Evolutionary conservation across 2,113 vertebrate species (phyloP).

Genomic region (Entosphenus tridentatus): DNA sequence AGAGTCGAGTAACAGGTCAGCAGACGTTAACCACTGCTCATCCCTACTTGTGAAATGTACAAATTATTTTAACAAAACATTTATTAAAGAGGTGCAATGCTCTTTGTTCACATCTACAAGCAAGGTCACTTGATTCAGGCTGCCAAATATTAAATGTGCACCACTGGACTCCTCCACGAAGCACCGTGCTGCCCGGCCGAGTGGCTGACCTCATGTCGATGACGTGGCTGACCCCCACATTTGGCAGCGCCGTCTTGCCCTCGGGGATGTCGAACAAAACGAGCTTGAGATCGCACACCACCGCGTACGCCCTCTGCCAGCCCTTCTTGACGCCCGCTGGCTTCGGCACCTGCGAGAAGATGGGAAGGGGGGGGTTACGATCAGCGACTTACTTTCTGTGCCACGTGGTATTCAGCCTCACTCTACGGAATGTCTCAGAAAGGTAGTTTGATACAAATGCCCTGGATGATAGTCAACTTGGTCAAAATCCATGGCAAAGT

Average conservation of each 20-base stretch:
- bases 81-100: background rate
- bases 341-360: conserved; percentile 51
- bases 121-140: no score
- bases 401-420: no score
- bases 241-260: conserved; percentile 60
- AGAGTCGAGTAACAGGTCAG: no score
- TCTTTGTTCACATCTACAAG: background rate
- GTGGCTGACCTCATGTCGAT: conserved; percentile 79
- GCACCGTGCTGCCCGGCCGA: no score
- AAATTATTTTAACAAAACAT: background rate
- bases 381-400: no score
- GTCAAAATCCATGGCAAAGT: no score
- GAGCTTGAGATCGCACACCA: conserved; percentile 91
- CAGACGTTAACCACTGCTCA: background rate
- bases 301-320: conserved; percentile 72
- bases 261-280: conserved; percentile 84
- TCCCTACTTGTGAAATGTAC: background rate
- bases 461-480: no score
- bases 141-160: no score
- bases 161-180: no score
- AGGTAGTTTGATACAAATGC: no score
- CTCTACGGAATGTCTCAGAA: no score
- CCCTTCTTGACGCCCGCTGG: conserved; percentile 92
- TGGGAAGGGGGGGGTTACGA: background rate
- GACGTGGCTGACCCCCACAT: conserved; percentile 67